Evolutionary conservation across 1,140 invertebrate species (phyloP), one percentile per base, ranked within the genome.

Genomic region (Atta colombica): DNA sequence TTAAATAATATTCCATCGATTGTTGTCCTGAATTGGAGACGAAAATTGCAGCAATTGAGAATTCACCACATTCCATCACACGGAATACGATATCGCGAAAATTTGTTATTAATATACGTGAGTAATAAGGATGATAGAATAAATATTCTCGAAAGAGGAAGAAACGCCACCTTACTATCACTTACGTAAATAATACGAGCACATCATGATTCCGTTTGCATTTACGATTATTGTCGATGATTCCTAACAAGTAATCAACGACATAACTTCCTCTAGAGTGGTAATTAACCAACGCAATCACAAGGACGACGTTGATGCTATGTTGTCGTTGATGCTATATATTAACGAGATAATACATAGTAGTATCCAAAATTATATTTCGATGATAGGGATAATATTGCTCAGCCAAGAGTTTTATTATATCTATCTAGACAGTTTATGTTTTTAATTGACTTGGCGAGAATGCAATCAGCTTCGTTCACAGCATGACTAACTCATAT

Each of bases 311-410:
- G 28, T 77, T 58, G 55, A 53, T 78, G 39, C 63, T 45, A 65
- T 31, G 35, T 75, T 88, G 75, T 88, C 69, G 25, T 25, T 25
- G 25, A 25, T 25, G 60, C 68, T 88, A 75, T 18, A 21, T 88
- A 45, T 31, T 25, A 85, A 31, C 35, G 12, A 35, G 45, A 45
- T 69, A 61, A 51, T 51, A 51, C 28, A 88, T 58, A 88, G 60
- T 49, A 72, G 39, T 45, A 45, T 2, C 14, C 8, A 53, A 39
- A 45, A 74, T 82, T 88, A 61, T 55, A 63, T 53, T 45, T 35
- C n/a, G 6, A 28, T 55, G 55, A 35, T 71, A 71, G 12, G 60
- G 25, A 77, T 77, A 71, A 84, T 61, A 39, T 53, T 55, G 51
- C 45, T 10, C 18, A 12, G 35, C 1, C 10, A n/a, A 25, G 28